Evolutionary conservation across 2,797 vertebrate species (phyloP).

Genomic region (Etheostoma perlongum): DNA sequence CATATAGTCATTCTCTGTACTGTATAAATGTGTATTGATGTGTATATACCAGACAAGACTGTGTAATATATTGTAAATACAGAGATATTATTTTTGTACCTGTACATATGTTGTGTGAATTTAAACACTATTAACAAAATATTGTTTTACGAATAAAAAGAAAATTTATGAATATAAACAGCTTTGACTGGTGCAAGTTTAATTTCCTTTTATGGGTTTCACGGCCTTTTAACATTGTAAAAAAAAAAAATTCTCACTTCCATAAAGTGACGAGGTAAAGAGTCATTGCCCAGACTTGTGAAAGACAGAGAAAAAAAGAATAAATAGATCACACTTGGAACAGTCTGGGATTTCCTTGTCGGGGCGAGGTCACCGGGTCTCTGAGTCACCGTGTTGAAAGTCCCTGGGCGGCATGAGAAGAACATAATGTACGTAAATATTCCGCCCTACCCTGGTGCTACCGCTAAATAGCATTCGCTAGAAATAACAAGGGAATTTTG

Average conservation of each 20-base stretch:
- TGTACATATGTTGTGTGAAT: constrained; percentile 79
- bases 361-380: constrained; percentile 72
- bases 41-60: constrained; percentile 66
- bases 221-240: constrained; percentile 29
- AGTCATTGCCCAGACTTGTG: constrained; percentile 56
- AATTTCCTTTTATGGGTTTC: constrained; percentile 9
- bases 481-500: constrained; percentile 24
- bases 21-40: constrained; percentile 58
- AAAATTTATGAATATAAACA: constrained; percentile 59
- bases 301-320: constrained; percentile 23
- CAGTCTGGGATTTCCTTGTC: constrained; percentile 80
- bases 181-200: constrained; percentile 27
- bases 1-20: constrained; percentile 45
- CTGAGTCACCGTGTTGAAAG: constrained; percentile 79
- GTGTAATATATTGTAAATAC: constrained; percentile 86
- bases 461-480: constrained; percentile 12
- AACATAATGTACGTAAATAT: constrained; percentile 62
- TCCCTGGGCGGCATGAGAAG: constrained; percentile 67
- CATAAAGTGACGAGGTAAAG: constrained; percentile 22
- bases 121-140: constrained; percentile 81
- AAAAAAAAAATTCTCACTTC: constrained; percentile 30
- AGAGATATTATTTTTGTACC: constrained; percentile 85
- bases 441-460: constrained; percentile 33
- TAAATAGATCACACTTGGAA: constrained; percentile 53
- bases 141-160: constrained; percentile 69